Evolutionary conservation across 1,140 invertebrate genomes (phyloP), one percentile per base, ranked within the genome.

Genomic region (Drosophila ananassae): DNA sequence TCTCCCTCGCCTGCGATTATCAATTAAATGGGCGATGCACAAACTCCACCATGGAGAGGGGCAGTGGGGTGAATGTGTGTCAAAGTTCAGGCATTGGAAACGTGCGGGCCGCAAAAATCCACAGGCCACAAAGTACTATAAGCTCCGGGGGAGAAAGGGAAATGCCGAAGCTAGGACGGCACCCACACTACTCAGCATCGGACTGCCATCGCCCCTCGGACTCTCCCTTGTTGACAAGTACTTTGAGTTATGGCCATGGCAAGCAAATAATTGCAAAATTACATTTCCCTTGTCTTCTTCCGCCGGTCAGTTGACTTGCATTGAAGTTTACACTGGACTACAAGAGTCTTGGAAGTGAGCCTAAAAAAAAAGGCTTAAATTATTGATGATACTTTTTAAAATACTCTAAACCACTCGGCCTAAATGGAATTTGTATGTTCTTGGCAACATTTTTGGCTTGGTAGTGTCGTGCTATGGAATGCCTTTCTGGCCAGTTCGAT

Each of bases 191-290:
- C 24, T 9, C 30, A 17, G 8, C 17, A 17, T 39, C n/a, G 28
- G 25, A 34, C 41, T 50, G 2, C 32, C 57, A 0, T 21, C 13
- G 2, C 41, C 10, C 39, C 39, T 17, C 39, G 4, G n/a, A 17
- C 39, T 12, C n/a, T 12, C 48, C 57, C 50, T 17, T 39, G 74
- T 57, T 77, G 74, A 77, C 74, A 77, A 77, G 73, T 77, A 76
- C 63, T 67, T 51, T 87, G 83, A 87, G 84, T 89, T 87, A 87
- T 87, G 84, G 80, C 75, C 84, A 47, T 75, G 64, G 83, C 84
- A 55, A 89, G 83, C 83, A 87, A 87, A 87, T 87, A 87, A 87
- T 87, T 87, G 83, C 83, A 55, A 87, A 87, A 87, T 87, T 87
- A 89, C 83, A 87, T 59, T 55, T 57, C 37, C 71, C 30, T 63